These are phyloP conservation scores for Melanotaenia duboulayi DNA, from an alignment of 2,113 vertebrate genomes.

Conservation along the genomic window DNA sequence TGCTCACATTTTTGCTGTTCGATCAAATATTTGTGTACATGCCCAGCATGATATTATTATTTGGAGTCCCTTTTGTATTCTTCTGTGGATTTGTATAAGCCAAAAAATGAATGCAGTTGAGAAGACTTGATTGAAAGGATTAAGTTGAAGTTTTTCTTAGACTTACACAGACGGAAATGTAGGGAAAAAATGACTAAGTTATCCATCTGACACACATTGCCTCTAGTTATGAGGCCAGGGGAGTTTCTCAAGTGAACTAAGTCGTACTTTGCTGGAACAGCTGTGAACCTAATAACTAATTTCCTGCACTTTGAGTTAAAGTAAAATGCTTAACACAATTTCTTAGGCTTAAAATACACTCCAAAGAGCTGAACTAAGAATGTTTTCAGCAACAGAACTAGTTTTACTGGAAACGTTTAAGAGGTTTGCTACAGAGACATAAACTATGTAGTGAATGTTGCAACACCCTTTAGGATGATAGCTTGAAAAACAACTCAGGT, in stretches of 20 bases:
- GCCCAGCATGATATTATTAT: conserved; percentile 19
- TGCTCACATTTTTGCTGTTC: conserved; percentile 45
- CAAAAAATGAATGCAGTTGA: not conserved
- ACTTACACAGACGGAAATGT: not conserved
- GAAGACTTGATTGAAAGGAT: not conserved
- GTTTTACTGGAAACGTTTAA: conserved; percentile 19
- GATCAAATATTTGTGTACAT: conserved; percentile 38
- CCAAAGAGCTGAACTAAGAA: not conserved
- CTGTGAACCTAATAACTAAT: conserved; percentile 28
- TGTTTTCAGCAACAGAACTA: conserved; percentile 7
- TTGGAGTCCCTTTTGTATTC: conserved; percentile 4
- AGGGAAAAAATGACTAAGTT: conserved; percentile 6
- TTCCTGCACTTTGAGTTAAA: conserved; percentile 6
- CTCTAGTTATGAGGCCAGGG: conserved; percentile 37
- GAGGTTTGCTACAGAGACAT: conserved; percentile 4
- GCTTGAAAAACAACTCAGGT: conserved; percentile 7
- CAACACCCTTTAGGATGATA: not conserved
- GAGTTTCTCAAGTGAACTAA: conserved; percentile 12
- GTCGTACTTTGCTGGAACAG: conserved; percentile 22
- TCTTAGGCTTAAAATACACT: conserved; percentile 20
- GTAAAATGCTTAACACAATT: not conserved
- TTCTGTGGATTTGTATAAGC: not conserved
- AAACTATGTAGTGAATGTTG: not conserved
- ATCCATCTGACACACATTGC: conserved; percentile 26
- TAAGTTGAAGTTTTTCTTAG: not conserved